These are phyloP conservation scores for Papilio demoleus DNA, from an alignment of 2,888 invertebrate species.

Conservation along the genomic window DNA sequence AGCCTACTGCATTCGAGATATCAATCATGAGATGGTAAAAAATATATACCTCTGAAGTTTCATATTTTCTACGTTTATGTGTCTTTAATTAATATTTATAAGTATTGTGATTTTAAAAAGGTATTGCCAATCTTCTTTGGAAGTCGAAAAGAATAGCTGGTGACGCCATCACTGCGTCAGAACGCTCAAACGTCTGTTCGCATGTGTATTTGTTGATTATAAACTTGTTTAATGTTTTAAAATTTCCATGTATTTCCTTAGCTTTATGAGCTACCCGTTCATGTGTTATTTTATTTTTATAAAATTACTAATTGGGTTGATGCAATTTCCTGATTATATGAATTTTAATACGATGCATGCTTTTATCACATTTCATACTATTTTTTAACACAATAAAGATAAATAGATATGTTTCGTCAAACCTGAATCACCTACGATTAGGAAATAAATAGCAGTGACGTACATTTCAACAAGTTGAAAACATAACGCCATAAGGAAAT, in stretches of 20 bases:
- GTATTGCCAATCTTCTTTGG: constrained; percentile 14
- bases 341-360: not conserved
- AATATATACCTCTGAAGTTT: too few species aligned
- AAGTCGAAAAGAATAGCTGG: constrained; percentile 31
- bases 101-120: constrained; percentile 4
- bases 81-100: constrained; percentile 14
- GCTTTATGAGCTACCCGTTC: too few species aligned
- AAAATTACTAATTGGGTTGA: too few species aligned
- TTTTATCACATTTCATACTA: not conserved
- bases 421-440: constrained; percentile 5
- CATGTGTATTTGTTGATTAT: not conserved
- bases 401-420: not conserved
- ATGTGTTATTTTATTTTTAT: too few species aligned
- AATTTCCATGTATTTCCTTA: not conserved
- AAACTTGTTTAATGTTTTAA: not conserved
- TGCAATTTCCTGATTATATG: not conserved
- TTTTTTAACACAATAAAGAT: constrained; percentile 6
- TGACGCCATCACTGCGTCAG: constrained; percentile 23
- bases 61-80: not conserved
- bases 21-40: too few species aligned
- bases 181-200: not conserved
- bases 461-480: constrained; percentile 14
- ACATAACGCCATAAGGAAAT: constrained; percentile 11
- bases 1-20: not conserved
- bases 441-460: constrained; percentile 8